Conservation (phyloP, 2,113 vertebrate genomes). For the Meles meles region DNA sequence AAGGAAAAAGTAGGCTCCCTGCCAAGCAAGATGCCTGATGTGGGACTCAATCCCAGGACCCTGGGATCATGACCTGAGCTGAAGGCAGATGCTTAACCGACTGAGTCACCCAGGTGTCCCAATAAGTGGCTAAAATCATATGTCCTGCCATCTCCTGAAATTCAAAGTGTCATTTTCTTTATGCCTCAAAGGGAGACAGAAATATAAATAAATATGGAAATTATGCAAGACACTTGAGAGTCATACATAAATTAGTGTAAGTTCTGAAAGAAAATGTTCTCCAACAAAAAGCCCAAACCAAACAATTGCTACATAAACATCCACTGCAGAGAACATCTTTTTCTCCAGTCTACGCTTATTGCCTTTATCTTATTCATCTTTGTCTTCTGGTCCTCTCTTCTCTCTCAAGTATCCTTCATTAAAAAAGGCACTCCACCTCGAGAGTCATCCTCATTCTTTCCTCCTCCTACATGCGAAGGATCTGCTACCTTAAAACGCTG, state of each 20-base stretch:
- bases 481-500: neutral
- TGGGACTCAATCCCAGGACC: no score
- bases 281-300: neutral
- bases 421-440: neutral
- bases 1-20: no score
- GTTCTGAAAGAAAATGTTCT: constrained; percentile 5
- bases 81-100: no score
- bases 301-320: neutral
- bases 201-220: constrained; percentile 8
- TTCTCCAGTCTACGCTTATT: neutral
- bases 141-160: neutral
- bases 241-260: neutral
- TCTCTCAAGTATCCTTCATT: neutral
- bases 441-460: neutral
- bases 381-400: neutral
- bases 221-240: neutral
- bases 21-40: no score
- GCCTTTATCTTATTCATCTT: neutral
- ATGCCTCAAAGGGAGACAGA: neutral
- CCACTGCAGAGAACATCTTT: neutral
- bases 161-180: neutral
- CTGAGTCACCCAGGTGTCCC: no score
- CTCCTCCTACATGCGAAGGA: neutral
- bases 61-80: no score
- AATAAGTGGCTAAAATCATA: neutral